Evolutionary conservation across 2,888 invertebrate genomes (phyloP).

Genomic region (Alloscopus bannaensis): DNA sequence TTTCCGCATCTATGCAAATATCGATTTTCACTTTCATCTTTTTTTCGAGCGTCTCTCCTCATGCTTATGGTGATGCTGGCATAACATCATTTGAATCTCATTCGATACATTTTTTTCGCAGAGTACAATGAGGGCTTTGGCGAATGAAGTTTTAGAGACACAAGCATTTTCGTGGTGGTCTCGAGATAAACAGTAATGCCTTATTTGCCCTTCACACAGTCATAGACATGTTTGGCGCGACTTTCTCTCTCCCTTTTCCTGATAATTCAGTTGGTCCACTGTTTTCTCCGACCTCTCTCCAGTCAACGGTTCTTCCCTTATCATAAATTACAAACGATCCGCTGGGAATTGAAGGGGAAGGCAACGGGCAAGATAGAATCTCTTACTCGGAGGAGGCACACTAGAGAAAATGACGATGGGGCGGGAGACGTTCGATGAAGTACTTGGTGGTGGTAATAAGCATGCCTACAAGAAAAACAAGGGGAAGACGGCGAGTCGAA

Average conservation of each 20-base stretch:
- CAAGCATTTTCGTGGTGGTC: too few relatives aligned
- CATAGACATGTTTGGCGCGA: too few relatives aligned
- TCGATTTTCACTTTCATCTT: slow-evolving; percentile 9
- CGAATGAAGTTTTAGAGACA: too few relatives aligned
- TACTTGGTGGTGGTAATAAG: slow-evolving; percentile 14
- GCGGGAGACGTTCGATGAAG: not conserved
- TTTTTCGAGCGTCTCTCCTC: not conserved
- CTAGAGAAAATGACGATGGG: not conserved
- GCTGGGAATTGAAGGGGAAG: slow-evolving; percentile 26
- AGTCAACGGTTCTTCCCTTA: too few relatives aligned
- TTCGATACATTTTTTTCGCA: too few relatives aligned
- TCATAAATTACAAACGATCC: slow-evolving; percentile 46
- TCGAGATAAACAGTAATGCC: too few relatives aligned
- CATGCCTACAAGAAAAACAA: too few relatives aligned
- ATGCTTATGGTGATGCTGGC: too few relatives aligned
- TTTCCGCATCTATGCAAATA: slow-evolving; percentile 31
- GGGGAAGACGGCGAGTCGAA: too few relatives aligned
- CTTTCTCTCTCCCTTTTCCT: not conserved
- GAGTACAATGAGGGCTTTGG: too few relatives aligned
- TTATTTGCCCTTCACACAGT: too few relatives aligned
- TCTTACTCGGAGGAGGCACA: not conserved
- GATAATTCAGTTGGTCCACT: not conserved
- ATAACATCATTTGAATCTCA: too few relatives aligned
- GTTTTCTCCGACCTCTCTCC: slow-evolving; percentile 2
- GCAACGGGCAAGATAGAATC: slow-evolving; percentile 18